A percentile compares a stretch with the other conserved stretches of the same genome.
These are phyloP conservation scores for Geothlypis trichas DNA, from an alignment of 2,113 vertebrate species.

Conservation along the genomic window DNA sequence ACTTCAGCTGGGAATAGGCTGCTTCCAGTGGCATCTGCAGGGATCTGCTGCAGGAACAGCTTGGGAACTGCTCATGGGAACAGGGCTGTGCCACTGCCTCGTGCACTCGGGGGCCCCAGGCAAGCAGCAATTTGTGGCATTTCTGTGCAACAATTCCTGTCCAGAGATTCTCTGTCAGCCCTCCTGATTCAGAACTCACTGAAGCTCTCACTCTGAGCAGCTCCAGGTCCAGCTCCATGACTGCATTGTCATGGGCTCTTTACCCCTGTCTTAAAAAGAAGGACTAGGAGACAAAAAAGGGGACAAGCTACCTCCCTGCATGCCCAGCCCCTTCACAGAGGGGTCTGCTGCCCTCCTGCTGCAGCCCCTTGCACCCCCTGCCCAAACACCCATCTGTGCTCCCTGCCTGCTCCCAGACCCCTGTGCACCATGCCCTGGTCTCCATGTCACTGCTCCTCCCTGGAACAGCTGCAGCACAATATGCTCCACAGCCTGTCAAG, in stretches of 20 bases:
- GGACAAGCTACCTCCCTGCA: neutral
- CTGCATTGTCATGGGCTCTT: neutral
- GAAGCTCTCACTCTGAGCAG: neutral
- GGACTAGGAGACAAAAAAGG: neutral
- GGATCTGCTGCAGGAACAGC: slow-evolving; percentile 15
- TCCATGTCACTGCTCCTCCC: neutral
- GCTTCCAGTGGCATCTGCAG: slow-evolving; percentile 18
- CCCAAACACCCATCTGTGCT: neutral
- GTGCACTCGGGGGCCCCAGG: neutral
- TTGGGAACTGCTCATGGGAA: neutral
- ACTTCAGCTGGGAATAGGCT: slow-evolving; percentile 18
- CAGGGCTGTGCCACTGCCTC: accelerated
- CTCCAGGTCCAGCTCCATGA: neutral
- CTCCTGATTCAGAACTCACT: neutral
- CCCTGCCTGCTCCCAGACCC: neutral
- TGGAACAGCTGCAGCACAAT: slow-evolving; percentile 21
- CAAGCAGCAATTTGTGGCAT: neutral
- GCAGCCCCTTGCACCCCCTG: neutral
- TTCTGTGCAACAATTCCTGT: neutral
- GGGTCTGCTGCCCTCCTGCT: neutral
- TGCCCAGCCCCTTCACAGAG: neutral
- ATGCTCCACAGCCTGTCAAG: neutral
- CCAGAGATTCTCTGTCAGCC: neutral
- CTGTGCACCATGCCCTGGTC: neutral
- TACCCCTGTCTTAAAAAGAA: neutral